Conservation (phyloP, 2,113 vertebrate species). For the Delphinapterus leucas region DNA sequence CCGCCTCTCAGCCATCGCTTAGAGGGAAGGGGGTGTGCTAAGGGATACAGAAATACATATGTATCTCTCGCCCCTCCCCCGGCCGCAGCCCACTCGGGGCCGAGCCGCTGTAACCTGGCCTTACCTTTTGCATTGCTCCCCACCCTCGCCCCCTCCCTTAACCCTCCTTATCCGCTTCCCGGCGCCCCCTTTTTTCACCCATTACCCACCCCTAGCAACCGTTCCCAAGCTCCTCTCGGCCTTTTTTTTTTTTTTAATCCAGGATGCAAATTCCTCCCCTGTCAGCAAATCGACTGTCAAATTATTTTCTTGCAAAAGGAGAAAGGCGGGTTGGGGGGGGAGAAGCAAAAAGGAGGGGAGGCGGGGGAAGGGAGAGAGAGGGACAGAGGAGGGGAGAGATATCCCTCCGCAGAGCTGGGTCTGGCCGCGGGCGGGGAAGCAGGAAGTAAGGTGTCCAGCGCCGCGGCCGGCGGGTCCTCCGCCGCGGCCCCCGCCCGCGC, state of each 20-base stretch:
- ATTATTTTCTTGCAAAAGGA: constrained; percentile 81
- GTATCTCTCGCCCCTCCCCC: constrained; percentile 76
- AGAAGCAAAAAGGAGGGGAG: constrained; percentile 24
- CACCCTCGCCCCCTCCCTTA: constrained; percentile 55
- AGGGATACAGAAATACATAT: constrained; percentile 74
- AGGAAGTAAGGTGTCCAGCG: constrained; percentile 84
- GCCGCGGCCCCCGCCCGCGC: constrained; percentile 62
- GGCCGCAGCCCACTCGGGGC: constrained; percentile 70
- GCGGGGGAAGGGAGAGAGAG: constrained; percentile 45
- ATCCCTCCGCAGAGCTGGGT: constrained; percentile 83
- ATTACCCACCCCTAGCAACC: constrained; percentile 76
- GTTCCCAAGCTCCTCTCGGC: constrained; percentile 73
- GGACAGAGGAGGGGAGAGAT: constrained; percentile 62
- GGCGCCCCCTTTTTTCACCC: constrained; percentile 66
- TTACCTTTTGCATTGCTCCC: constrained; percentile 79
- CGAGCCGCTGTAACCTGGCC: constrained; percentile 72
- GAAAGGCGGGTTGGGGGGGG: constrained; percentile 57
- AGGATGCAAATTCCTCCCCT: constrained; percentile 78
- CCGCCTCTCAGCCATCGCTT: constrained; percentile 76
- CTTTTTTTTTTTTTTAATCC: constrained; percentile 70
- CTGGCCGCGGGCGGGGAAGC: constrained; percentile 80
- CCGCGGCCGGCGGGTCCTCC: constrained; percentile 49
- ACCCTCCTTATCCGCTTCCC: constrained; percentile 50
- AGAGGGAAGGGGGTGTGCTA: constrained; percentile 75
- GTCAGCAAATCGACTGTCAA: constrained; percentile 86